These are phyloP conservation scores for Steatornis caripensis DNA, from an alignment of 2,113 vertebrate species.

Conservation along the genomic window DNA sequence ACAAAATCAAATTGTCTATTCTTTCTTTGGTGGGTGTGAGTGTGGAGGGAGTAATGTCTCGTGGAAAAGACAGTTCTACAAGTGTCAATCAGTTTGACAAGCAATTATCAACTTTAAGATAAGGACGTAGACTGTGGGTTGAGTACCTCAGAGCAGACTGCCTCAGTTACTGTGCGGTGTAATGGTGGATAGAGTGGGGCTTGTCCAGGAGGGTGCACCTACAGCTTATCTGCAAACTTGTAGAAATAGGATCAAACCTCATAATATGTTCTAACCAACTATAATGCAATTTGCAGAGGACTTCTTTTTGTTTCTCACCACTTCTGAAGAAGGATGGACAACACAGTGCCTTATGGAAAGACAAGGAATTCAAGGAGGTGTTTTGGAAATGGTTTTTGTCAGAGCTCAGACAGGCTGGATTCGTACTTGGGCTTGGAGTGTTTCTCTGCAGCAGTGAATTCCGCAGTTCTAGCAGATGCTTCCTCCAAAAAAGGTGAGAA, in stretches of 20 bases:
- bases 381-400: not conserved
- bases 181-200: not conserved
- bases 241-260: not conserved
- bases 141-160: not conserved
- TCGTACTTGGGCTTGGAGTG: not conserved
- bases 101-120: conserved; percentile 77
- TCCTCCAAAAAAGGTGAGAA: not conserved
- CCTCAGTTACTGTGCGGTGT: not conserved
- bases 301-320: not conserved
- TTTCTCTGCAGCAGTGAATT: not conserved
- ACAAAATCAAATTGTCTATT: conserved; percentile 74
- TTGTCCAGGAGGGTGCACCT: not conserved
- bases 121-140: conserved; percentile 26
- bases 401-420: not conserved
- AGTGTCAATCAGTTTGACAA: conserved; percentile 81
- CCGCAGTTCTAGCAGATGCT: not conserved
- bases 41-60: conserved; percentile 65
- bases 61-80: conserved; percentile 77
- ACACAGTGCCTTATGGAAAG: not conserved
- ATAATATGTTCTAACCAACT: not conserved
- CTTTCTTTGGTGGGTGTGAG: conserved; percentile 42
- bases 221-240: not conserved
- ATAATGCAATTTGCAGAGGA: not conserved
- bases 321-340: not conserved
- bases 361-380: not conserved